Evolutionary conservation across 2,888 invertebrate genomes (phyloP), one percentile per base, ranked within the genome.

Genomic region (Lacanobia oleracea): DNA sequence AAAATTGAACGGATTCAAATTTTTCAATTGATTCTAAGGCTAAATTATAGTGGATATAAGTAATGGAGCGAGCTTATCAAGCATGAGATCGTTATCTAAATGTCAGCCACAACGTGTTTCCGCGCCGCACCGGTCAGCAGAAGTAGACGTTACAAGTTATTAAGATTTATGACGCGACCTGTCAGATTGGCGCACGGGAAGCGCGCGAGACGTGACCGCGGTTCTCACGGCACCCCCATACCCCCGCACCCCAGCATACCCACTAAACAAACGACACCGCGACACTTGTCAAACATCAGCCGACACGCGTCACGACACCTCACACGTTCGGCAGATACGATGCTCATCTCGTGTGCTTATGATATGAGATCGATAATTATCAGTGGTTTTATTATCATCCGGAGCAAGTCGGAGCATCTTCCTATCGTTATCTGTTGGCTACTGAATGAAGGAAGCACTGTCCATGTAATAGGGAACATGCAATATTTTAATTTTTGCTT

Each of bases 321-420:
- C 33, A 50, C n/a, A 50, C 27, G n/a, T 60, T 48, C 40, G 27
- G 16, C 73, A 54, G 68, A 76, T 68, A n/a, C 43, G 14, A 33
- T 16, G 33, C n/a, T 12, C 60, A 76, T 77, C 69, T 23, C 40
- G 27, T 43, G n/a, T 60, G 48, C 61, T 68, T 37, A 77, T 53
- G 23, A 66, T 65, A 53, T 54, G 45, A 45, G 67, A 59, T 59
- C 59, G 51, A 45, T 75, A n/a, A n/a, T n/a, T n/a, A 57, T 57
- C 43, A n/a, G 12, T 23, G 23, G 14, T 23, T 21, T 61, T 61
- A 45, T 48, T 21, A 27, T 54, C 23, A 21, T 3, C 14, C 14
- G 16, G 23, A 45, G 12, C 10, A 9, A 12, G 53, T 10, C 21
- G 8, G 7, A 61, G n/a, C 23, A 60, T 37, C 43, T 50, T 21